Evolutionary conservation across 2,113 vertebrate genomes (phyloP).

Genomic region (Solea senegalensis): DNA sequence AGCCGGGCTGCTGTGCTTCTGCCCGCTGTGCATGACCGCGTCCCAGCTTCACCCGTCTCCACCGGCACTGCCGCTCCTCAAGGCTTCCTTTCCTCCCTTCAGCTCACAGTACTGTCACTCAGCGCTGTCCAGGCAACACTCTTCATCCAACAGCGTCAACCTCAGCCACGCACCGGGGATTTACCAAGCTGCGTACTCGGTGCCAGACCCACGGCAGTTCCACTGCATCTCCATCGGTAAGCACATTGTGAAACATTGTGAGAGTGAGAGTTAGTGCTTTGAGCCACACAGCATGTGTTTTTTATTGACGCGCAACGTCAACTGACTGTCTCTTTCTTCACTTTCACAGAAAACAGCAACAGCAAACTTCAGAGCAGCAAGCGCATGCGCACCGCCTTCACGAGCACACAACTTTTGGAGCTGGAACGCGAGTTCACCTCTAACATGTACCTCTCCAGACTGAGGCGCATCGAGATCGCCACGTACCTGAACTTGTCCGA

Average conservation of each 20-base stretch:
- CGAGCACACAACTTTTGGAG: constrained; percentile 98
- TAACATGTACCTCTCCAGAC: constrained; percentile 98
- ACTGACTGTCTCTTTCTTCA: background rate
- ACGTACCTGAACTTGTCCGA: constrained; percentile 99
- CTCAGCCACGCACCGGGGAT: constrained; percentile 89
- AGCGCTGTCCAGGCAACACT: constrained; percentile 89
- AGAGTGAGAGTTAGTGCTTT: rapidly evolving
- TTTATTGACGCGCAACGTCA: rapidly evolving
- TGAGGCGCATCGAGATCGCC: constrained; percentile 98
- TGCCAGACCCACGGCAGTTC: constrained; percentile 95
- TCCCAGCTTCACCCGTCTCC: constrained; percentile 93
- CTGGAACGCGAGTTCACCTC: constrained; percentile 98
- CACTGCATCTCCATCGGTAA: constrained; percentile 98
- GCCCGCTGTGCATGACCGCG: constrained; percentile 93
- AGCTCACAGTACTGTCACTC: constrained; percentile 93
- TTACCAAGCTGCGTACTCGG: constrained; percentile 92
- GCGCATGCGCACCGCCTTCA: constrained; percentile 98
- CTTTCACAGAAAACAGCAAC: constrained; percentile 86
- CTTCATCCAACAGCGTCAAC: constrained; percentile 84
- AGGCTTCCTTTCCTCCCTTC: constrained; percentile 93
- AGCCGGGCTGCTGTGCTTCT: constrained; percentile 95
- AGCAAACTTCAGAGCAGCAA: constrained; percentile 96
- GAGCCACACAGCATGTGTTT: background rate
- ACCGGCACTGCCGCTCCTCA: constrained; percentile 91
- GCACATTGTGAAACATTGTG: constrained; percentile 49